Evolutionary conservation across 2,888 invertebrate species (phyloP).

Genomic region (Meteorus cinctellus): DNA sequence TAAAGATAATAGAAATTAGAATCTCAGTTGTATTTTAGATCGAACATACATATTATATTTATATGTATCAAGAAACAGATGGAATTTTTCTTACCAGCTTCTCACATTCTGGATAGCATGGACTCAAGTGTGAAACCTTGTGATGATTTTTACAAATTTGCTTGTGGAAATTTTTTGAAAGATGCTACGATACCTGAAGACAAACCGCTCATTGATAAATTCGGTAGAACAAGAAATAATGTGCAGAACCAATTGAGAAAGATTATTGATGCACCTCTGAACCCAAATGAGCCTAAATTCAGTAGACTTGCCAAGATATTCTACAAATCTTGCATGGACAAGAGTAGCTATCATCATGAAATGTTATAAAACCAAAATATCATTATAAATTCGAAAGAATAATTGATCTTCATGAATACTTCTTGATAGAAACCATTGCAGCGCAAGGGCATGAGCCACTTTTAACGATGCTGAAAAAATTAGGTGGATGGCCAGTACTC

Average conservation of each 20-base stretch:
- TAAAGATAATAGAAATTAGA: too few relatives aligned
- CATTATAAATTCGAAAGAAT: too few relatives aligned
- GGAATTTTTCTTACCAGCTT: slow-evolving; percentile 73
- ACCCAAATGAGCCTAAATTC: slow-evolving; percentile 78
- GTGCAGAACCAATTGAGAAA: slow-evolving; percentile 81
- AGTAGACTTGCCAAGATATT: slow-evolving; percentile 86
- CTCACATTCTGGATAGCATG: slow-evolving; percentile 80
- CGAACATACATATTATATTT: too few relatives aligned
- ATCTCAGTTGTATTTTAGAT: too few relatives aligned
- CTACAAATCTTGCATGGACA: slow-evolving; percentile 92
- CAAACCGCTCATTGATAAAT: slow-evolving; percentile 82
- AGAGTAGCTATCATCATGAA: slow-evolving; percentile 78
- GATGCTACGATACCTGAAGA: slow-evolving; percentile 84
- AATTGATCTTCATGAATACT: too few relatives aligned
- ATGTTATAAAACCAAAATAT: too few relatives aligned
- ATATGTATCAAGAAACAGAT: too few relatives aligned
- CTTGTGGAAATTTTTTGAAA: slow-evolving; percentile 79
- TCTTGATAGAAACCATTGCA: slow-evolving; percentile 83
- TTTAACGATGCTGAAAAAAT: slow-evolving; percentile 79
- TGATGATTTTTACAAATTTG: slow-evolving; percentile 77
- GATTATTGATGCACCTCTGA: slow-evolving; percentile 79
- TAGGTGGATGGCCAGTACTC: slow-evolving; percentile 96
- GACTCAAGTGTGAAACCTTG: slow-evolving; percentile 82
- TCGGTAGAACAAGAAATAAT: slow-evolving; percentile 82
- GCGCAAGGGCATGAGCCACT: slow-evolving; percentile 84